phyloP scores from a whole-genome alignment of 2,797 vertebrate genomes.

The Serranus cabrilla region DNA sequence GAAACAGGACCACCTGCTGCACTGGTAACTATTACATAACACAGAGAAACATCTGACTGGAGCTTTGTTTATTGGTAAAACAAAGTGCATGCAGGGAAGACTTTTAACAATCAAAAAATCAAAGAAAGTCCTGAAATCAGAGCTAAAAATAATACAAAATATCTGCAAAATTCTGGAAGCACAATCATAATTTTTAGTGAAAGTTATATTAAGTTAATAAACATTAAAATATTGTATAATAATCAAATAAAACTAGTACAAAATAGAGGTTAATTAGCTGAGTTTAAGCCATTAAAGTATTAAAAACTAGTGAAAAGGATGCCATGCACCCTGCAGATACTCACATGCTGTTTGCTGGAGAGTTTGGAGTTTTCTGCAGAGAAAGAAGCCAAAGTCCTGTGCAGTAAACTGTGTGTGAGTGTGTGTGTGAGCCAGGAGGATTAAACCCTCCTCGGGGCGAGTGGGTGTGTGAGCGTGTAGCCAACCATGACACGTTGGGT shows the following conservation, averaged over 20 bases:
- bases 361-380: conserved; percentile 49
- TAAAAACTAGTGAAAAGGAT: background rate
- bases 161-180: background rate
- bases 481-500: conserved; percentile 66
- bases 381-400: conserved; percentile 68
- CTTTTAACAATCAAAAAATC: conserved; percentile 24
- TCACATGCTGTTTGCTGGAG: conserved; percentile 65
- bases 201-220: background rate
- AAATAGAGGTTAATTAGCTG: background rate
- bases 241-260: background rate
- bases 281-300: background rate
- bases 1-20: conserved; percentile 42
- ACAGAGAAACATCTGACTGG: conserved; percentile 61
- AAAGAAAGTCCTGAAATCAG: background rate
- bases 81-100: conserved; percentile 2
- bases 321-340: conserved; percentile 53
- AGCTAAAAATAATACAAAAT: background rate
- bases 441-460: conserved; percentile 50
- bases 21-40: conserved; percentile 54
- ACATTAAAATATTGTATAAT: background rate
- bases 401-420: conserved; percentile 5
- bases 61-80: conserved; percentile 52
- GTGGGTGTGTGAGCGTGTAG: conserved; percentile 69
- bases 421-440: conserved; percentile 10
- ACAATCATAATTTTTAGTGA: background rate